These are phyloP conservation scores for Myiopsitta monachus DNA, from an alignment of 2,113 vertebrate species.

Conservation along the genomic window DNA sequence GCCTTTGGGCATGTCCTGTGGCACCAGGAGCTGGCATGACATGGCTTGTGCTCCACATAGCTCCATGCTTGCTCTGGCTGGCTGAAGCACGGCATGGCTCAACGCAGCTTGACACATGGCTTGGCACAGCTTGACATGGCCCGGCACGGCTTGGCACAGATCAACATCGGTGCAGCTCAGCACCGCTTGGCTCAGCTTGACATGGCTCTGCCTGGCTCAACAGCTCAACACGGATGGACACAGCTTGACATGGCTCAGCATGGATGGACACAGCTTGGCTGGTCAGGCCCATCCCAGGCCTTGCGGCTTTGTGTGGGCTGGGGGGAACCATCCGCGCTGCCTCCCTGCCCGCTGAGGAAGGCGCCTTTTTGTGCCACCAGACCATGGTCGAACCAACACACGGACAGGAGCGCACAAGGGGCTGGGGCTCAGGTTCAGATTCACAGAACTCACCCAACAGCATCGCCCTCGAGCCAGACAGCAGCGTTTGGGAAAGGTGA, in stretches of 20 bases:
- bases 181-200: too few relatives aligned
- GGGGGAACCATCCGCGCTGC: rapidly evolving
- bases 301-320: not conserved
- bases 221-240: not conserved
- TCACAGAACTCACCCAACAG: not conserved
- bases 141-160: too few relatives aligned
- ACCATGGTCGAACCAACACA: not conserved
- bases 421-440: too few relatives aligned
- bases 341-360: not conserved
- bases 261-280: not conserved
- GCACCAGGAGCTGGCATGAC: not conserved
- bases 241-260: not conserved
- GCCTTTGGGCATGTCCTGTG: rapidly evolving
- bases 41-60: not conserved
- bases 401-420: not conserved
- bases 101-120: not conserved
- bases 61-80: too few relatives aligned
- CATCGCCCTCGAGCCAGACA: rapidly evolving
- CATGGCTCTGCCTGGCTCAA: not conserved
- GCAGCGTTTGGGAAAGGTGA: not conserved
- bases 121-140: not conserved
- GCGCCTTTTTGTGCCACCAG: not conserved
- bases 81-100: rapidly evolving
- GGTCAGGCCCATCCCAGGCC: not conserved
- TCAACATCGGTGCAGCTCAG: too few relatives aligned